phyloP scores from a whole-genome alignment of 1,140 invertebrate genomes.

The Phthorimaea operculella region DNA sequence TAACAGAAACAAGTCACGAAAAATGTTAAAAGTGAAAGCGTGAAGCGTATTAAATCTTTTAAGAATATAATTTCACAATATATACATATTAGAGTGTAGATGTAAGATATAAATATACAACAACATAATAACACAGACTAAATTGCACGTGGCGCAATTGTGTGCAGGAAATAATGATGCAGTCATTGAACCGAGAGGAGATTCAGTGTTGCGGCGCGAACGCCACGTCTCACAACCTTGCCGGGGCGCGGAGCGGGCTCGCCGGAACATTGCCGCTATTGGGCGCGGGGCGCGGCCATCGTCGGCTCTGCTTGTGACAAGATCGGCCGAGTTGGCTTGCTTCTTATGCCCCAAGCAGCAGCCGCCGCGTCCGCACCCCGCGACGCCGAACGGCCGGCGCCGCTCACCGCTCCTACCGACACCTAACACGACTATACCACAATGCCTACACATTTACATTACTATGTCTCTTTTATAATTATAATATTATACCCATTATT shows the following conservation, averaged over 20 bases:
- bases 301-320: background rate
- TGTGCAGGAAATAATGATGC: constrained; percentile 58
- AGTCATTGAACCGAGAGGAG: constrained; percentile 61
- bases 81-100: constrained; percentile 63
- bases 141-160: constrained; percentile 64
- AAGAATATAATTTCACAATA: constrained; percentile 65
- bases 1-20: constrained; percentile 65
- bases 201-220: constrained; percentile 47
- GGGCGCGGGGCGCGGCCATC: background rate
- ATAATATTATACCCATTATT: constrained; percentile 46
- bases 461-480: constrained; percentile 44
- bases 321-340: background rate
- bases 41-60: constrained; percentile 65
- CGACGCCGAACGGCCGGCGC: constrained; percentile 9
- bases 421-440: constrained; percentile 47
- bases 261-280: too few species aligned
- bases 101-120: constrained; percentile 64
- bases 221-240: constrained; percentile 51
- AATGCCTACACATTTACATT: constrained; percentile 33
- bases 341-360: background rate
- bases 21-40: constrained; percentile 63
- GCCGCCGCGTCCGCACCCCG: background rate
- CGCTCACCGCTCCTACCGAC: constrained; percentile 19
- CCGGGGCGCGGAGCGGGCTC: constrained; percentile 7
- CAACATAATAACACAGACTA: constrained; percentile 67